phyloP scores from a whole-genome alignment of 2,113 vertebrate species.

The Oncorhynchus keta region DNA sequence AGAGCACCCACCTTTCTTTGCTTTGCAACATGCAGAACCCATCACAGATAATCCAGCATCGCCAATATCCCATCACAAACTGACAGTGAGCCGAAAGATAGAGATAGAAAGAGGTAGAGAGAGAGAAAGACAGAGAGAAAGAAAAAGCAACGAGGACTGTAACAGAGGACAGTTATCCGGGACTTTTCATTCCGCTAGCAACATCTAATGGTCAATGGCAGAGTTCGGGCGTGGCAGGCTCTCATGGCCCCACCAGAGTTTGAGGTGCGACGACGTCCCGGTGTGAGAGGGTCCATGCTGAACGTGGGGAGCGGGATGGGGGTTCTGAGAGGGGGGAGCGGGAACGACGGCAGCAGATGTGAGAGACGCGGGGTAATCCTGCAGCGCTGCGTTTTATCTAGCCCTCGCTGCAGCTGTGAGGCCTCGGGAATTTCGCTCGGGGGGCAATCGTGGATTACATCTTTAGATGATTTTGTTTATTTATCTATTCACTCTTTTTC shows the following conservation, averaged over 20 bases:
- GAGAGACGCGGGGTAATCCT: constrained; percentile 22
- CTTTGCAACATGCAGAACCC: constrained; percentile 81
- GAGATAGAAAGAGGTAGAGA: neutral
- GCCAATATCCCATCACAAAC: constrained; percentile 65
- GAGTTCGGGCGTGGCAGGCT: no score
- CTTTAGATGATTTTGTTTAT: constrained; percentile 49
- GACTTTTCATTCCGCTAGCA: no score
- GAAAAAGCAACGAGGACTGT: neutral
- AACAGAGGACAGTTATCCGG: no score
- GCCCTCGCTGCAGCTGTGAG: constrained; percentile 20
- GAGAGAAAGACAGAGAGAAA: neutral
- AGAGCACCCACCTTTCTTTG: constrained; percentile 81
- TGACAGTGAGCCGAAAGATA: neutral
- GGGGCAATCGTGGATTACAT: constrained; percentile 55
- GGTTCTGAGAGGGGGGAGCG: neutral
- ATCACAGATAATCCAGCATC: constrained; percentile 76
- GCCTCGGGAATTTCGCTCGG: constrained; percentile 8
- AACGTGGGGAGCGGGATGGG: neutral
- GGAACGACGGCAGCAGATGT: neutral
- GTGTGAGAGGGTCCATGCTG: neutral
- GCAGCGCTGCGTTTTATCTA: neutral
- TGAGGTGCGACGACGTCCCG: no score
- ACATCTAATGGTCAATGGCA: no score
- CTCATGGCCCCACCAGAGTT: no score
- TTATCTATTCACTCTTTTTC: constrained; percentile 6